A percentile compares a stretch with the other conserved stretches of the same genome.
Conservation (phyloP, 2,113 vertebrate species). For the Chaetorhynchus papuensis region DNA sequence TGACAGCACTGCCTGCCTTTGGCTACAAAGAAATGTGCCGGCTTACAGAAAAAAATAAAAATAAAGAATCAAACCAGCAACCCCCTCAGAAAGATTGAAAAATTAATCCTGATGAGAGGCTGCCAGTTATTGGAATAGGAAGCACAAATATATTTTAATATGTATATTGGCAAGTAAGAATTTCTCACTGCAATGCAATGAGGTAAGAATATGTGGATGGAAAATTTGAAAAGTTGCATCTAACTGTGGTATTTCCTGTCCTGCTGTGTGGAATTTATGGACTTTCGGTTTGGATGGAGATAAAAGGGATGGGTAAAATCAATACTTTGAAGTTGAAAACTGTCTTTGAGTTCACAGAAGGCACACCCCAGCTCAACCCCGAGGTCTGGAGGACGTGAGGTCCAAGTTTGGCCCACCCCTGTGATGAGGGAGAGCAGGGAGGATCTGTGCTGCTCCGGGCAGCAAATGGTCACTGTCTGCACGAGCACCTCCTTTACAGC, state of each 20-base stretch:
- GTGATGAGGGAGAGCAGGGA: neutral
- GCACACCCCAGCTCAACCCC: neutral
- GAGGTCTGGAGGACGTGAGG: neutral
- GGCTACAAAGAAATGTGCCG: neutral
- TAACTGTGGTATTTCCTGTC: neutral
- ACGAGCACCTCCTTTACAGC: neutral
- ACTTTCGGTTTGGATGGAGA: neutral
- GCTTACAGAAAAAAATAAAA: neutral
- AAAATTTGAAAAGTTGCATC: neutral
- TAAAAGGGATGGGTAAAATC: neutral
- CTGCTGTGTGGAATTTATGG: neutral
- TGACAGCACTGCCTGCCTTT: neutral
- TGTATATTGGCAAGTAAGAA: neutral
- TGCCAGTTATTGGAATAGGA: neutral
- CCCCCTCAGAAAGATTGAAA: neutral
- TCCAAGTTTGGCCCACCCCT: neutral
- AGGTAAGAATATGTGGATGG: neutral
- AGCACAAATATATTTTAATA: neutral
- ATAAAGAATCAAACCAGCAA: neutral
- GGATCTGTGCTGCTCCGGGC: fast-evolving
- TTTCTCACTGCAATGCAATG: neutral
- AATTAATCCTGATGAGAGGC: neutral
- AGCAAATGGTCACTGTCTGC: neutral
- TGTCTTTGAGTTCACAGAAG: neutral
- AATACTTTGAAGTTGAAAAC: neutral